Conservation (phyloP, 2,113 vertebrate species). For the Desmodus rotundus region DNA sequence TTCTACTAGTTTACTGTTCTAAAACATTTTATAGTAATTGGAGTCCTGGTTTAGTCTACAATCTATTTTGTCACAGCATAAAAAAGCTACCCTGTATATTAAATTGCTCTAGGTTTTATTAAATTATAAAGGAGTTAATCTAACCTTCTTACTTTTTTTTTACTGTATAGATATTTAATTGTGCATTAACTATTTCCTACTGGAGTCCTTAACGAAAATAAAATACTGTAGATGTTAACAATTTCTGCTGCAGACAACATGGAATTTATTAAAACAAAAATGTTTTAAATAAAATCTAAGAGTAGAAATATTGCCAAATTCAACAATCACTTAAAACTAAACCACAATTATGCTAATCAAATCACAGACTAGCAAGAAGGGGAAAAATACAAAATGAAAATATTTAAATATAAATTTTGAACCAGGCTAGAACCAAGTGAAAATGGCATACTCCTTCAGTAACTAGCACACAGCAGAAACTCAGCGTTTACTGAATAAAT, state of each 20-base stretch:
- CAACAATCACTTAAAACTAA: slow-evolving; percentile 61
- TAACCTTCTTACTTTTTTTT: slow-evolving; percentile 54
- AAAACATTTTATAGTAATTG: slow-evolving; percentile 74
- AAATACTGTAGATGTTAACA: neutral
- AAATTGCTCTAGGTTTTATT: slow-evolving; percentile 65
- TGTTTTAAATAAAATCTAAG: slow-evolving; percentile 61
- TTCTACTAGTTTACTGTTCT: slow-evolving; percentile 77
- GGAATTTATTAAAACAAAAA: slow-evolving; percentile 69
- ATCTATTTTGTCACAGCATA: slow-evolving; percentile 72
- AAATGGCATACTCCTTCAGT: neutral
- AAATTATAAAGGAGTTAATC: slow-evolving; percentile 62
- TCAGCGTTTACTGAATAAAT: neutral
- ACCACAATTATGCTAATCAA: slow-evolving; percentile 62
- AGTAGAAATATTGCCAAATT: slow-evolving; percentile 52
- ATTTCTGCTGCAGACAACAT: slow-evolving; percentile 36
- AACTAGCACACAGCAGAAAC: neutral
- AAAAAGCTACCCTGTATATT: slow-evolving; percentile 71
- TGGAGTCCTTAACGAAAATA: slow-evolving; percentile 12
- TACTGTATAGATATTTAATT: neutral
- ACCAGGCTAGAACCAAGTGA: neutral
- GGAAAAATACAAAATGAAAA: slow-evolving; percentile 38
- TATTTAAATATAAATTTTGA: slow-evolving; percentile 20
- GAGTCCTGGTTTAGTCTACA: slow-evolving; percentile 76
- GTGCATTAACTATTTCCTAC: neutral
- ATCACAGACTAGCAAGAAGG: slow-evolving; percentile 56